These are phyloP conservation scores for Diaperis boleti DNA, from an alignment of 2,888 invertebrate species.

Conservation along the genomic window DNA sequence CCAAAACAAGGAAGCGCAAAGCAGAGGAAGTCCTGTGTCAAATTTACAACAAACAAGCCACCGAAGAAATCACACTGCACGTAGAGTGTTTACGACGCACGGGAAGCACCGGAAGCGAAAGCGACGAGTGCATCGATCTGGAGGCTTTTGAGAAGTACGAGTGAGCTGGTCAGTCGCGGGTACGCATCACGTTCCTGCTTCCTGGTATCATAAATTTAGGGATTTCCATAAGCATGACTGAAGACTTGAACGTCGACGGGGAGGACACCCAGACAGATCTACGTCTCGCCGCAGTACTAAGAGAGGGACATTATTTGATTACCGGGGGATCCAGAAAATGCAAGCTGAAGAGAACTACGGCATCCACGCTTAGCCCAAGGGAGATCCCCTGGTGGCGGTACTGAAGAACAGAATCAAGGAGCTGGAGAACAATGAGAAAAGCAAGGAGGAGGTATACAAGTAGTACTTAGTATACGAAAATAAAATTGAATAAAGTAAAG, in stretches of 20 bases:
- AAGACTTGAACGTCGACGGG: slow-evolving; percentile 85
- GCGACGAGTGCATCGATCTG: slow-evolving; percentile 85
- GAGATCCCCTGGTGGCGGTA: slow-evolving; percentile 75
- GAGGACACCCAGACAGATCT: slow-evolving; percentile 89
- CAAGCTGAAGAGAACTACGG: slow-evolving; percentile 23
- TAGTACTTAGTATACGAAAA: no score
- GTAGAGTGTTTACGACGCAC: slow-evolving; percentile 75
- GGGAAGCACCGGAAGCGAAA: slow-evolving; percentile 67
- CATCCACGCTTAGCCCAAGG: slow-evolving; percentile 45
- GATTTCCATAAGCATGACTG: slow-evolving; percentile 63
- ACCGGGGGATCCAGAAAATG: slow-evolving; percentile 70
- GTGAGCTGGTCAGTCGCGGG: slow-evolving; percentile 91
- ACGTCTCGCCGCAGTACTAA: slow-evolving; percentile 89
- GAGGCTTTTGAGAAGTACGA: slow-evolving; percentile 89
- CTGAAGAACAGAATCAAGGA: slow-evolving; percentile 82
- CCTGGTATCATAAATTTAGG: slow-evolving; percentile 73
- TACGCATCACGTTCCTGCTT: slow-evolving; percentile 79
- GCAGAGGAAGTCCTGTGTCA: slow-evolving; percentile 79
- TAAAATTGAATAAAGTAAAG: no score
- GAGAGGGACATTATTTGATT: slow-evolving; percentile 76
- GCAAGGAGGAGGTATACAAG: slow-evolving; percentile 76
- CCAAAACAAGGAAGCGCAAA: slow-evolving; percentile 77
- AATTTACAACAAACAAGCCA: slow-evolving; percentile 80
- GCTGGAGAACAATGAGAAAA: slow-evolving; percentile 74
- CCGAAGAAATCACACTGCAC: slow-evolving; percentile 80